Conservation (phyloP, 2,888 invertebrate genomes). For the Neelides folsomi region DNA sequence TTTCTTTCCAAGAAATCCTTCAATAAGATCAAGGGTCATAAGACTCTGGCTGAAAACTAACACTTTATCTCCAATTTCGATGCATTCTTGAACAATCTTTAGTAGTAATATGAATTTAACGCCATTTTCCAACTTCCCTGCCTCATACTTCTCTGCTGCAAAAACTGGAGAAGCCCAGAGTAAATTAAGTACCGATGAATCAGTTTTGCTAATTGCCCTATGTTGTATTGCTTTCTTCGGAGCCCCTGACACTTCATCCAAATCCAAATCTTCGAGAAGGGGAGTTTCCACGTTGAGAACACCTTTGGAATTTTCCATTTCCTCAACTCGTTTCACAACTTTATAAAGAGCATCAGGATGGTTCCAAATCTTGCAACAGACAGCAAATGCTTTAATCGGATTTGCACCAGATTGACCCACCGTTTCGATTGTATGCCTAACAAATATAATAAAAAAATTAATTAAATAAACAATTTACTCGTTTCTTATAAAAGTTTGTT, state of each 20-base stretch:
- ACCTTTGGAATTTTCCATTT: constrained; percentile 8
- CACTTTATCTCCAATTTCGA: constrained; percentile 74
- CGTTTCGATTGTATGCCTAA: constrained; percentile 45
- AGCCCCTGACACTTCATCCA: not conserved
- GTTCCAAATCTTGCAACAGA: constrained; percentile 97
- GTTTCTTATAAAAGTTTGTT: no score
- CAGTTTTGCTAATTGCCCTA: no score
- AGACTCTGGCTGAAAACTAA: constrained; percentile 80
- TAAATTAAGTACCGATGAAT: constrained; percentile 31
- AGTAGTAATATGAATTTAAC: constrained; percentile 91
- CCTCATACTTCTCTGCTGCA: constrained; percentile 57
- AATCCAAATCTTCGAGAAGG: constrained; percentile 4
- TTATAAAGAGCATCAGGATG: constrained; percentile 85
- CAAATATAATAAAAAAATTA: no score
- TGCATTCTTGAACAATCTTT: constrained; percentile 76
- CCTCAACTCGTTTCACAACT: constrained; percentile 66
- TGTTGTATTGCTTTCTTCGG: no score
- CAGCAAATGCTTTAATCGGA: constrained; percentile 93
- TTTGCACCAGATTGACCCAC: constrained; percentile 75
- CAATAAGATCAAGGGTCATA: constrained; percentile 85
- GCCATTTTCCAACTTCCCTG: constrained; percentile 81
- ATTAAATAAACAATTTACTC: no score
- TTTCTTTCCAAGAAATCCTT: constrained; percentile 88
- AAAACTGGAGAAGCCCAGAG: constrained; percentile 58
- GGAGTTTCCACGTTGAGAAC: not conserved